Base-by-base conservation (phyloP, 2,113 vertebrate genomes). In the Solea senegalensis region DNA sequence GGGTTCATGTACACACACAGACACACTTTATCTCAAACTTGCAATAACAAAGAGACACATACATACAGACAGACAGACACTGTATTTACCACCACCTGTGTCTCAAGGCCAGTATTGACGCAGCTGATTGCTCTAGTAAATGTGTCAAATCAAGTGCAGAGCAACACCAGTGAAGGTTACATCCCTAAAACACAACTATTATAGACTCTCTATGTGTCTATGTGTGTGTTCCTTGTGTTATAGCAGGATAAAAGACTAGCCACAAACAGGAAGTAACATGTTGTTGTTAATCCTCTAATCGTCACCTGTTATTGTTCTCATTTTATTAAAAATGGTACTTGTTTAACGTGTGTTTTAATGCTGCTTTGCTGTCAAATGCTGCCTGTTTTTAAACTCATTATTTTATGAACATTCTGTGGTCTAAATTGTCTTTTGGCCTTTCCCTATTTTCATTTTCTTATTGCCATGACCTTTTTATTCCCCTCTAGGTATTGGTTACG, bases 401-500 rank as follows among this genome's bases (percentile, higher is more conserved):
- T 5, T 43, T 9, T 8, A 45, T 8, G 8, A 45, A 45, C 2
- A 8, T 11, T 3, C 43, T 45, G 43, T 11, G 8, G 43, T 9
- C 43, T 9, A 45, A 5, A 10, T 45, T 45, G 44, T 1, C 44
- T 10, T 9, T 45, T 9, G 44, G 3, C 8, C 11, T 45, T 10
- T 4, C 8, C 45, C 10, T 13, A 10, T 12, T 48, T 4, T 13
- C 2, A 10, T 48, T 5, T 11, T 13, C 45, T 13, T 16, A 46
- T 40, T 11, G 34, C 43, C 8, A 62, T 50, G 8, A 1, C 26
- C 62, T 58, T 9, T 76, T 15, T 58, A 34, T 34, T 3, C 9
- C 26, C 72, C 74, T 70, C 5, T 88, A 99, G 98, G 98, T 91
- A 99, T 99, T 62, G 98, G 98, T 92, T 99, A 99, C 16, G 98